Evolutionary conservation across 2,113 vertebrate species (phyloP), one percentile per base, ranked within the genome.

Genomic region (Aegotheles bennettii): DNA sequence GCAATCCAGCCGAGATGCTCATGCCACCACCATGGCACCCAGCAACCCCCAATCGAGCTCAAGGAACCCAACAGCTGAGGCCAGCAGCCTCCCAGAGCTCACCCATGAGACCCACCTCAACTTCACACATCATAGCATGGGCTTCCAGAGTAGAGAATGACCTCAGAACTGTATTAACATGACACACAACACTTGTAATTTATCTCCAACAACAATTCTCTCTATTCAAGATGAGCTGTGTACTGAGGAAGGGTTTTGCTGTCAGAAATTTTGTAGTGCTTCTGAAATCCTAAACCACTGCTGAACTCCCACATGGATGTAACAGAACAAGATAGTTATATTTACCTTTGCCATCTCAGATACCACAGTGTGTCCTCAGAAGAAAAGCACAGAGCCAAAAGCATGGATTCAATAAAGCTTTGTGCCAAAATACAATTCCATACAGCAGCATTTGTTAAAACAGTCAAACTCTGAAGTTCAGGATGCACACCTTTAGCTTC

Each of bases 11-110:
- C 2, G 7, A 24, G 31, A 8, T 8, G 17, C 48, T 18, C 2
- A 0, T 1, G 40, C 43, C 40, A n/a, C 42, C 21, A 6, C 38
- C 38, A 5, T 16, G 8, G 43, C 4, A 0, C 21, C 11, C 4
- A 26, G 54, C 2, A n/a, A 23, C 33, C n/a, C 9, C 54, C n/a
- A n/a, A 0, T 35, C 3, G 13, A 11, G 76, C 42, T 11, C 29
- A 6, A 4, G 29, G 42, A 65, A 51, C 6, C 35, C 5, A 28
- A 16, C 9, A 9, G 12, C n/a, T 2, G 14, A 56, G 17, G 35
- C 16, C 8, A 17, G 47, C 28, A 29, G 18, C 24, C 51, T 40
- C 64, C 20, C 6, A 0, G 3, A 38, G 40, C 56, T 61, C 45
- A 26, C 50, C 56, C 4, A 0, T 0, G 8, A 50, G 36, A 68